Evolutionary conservation across 2,888 invertebrate species (phyloP), one percentile per base, ranked within the genome.

Genomic region (Ceraclea dissimilis): DNA sequence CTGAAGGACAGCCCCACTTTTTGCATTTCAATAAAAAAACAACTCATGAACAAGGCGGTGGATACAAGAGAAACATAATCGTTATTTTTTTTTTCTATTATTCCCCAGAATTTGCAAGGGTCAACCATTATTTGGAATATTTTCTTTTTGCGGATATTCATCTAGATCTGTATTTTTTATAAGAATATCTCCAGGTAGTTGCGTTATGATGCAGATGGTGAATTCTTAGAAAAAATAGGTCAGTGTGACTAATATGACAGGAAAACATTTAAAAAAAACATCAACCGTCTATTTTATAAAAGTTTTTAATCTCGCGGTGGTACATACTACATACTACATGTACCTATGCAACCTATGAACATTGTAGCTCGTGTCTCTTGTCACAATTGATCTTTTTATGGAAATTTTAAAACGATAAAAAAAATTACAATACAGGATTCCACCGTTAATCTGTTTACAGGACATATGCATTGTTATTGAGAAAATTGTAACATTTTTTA

Each of bases 211-310:
- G 51, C 55, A 55, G 55, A 51, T 51, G 55, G 43, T 20, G 19
- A 13, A 26, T 18, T 26, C 17, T 13, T 39, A 18, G 47, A 59
- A 59, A 61, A 61, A 61, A 51, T 59, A 57, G 61, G 61, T 58
- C 61, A 62, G 60, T 60, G 54, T 60, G 62, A 60, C 62, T 57
- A 62, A 62, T 62, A 54, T 52, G 49, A 52, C 53, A 44, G 46
- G 52, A 56, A 59, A 61, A 39, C 53, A 57, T 49, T n/a, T n/a
- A 19, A 43, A 18, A 51, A 52, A 54, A 49, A 56, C 11, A 33
- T 44, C 62, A 62, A 62, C 62, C 58, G 62, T 56, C 52, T 31
- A 56, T 56, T 44, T 46, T 56, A 52, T 31, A 20, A 22, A 26
- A 31, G 54, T 44, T 44, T 18, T 17, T 54, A 57, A 39, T 39